phyloP scores from a whole-genome alignment of 2,797 vertebrate genomes.

The Heliangelus exortis region DNA sequence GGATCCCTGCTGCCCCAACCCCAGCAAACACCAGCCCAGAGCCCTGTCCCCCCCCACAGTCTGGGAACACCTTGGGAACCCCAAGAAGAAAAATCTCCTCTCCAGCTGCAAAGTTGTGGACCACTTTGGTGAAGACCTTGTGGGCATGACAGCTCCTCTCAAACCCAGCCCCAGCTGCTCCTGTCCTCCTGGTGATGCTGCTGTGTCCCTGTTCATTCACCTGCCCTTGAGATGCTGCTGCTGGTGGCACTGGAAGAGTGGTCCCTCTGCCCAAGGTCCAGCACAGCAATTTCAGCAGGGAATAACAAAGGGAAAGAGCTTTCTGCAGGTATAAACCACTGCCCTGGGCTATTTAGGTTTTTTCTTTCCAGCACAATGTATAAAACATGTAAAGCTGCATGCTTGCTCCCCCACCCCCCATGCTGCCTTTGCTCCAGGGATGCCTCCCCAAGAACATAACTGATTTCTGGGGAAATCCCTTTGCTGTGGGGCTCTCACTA shows the following conservation, averaged over 20 bases:
- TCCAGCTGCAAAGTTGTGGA: background rate
- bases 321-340: background rate
- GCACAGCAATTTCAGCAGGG: background rate
- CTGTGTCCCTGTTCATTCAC: background rate
- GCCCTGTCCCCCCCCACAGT: background rate
- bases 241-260: background rate
- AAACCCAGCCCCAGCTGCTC: background rate
- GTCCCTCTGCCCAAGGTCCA: background rate
- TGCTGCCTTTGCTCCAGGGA: background rate
- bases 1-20: background rate
- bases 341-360: background rate
- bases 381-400: background rate
- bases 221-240: background rate
- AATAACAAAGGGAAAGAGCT: background rate
- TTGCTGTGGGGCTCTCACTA: background rate
- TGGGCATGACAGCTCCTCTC: background rate
- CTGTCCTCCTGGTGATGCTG: background rate
- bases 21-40: background rate
- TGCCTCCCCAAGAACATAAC: background rate
- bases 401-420: background rate
- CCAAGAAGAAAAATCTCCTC: background rate
- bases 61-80: background rate
- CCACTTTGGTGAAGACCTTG: background rate
- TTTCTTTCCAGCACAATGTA: background rate
- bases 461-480: background rate